Base-by-base conservation (phyloP, 2,888 invertebrate genomes). In the Anarsia innoxiella region DNA sequence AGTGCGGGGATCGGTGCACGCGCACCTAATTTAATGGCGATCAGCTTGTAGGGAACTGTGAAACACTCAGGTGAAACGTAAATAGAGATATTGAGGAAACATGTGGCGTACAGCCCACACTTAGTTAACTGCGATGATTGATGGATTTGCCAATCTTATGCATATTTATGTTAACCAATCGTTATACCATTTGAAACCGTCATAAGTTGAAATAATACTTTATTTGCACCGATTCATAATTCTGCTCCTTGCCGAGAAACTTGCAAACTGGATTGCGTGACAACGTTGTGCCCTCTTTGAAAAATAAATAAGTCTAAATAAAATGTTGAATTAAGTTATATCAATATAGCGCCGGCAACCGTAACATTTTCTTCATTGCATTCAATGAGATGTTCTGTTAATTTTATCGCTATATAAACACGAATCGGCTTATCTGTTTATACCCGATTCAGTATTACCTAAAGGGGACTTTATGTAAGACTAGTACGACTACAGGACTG, bases 1-100 rank as follows among this genome's bases (percentile, higher is more conserved):
- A 53, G 58, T 62, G 66, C 49, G 53, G 67, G 66, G 70, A 79
- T 78, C 77, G 50, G 59, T 61, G 62, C 64, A 66, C 63, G 65
- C 59, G 65, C 55, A 51, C 45, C 54, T 8, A 33, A 15, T n/a
- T 25, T n/a, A n/a, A n/a, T n/a, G n/a, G n/a, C n/a, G n/a, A n/a
- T n/a, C n/a, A n/a, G n/a, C n/a, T 25, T 25, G 25, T 25, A n/a
- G 25, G 25, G n/a, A 25, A 25, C 2, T 25, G 25, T 25, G 19
- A 8, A 19, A 19, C 3, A 8, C 3, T 4, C 25, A 9, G 5
- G 5, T 25, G 5, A n/a, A 25, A 9, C 3, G 15, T 16, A 16
- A 16, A 15, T 15, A 14, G 9, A 15, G 14, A 8, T n/a, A 13
- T 14, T 4, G 14, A 14, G 16, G 15, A 30, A 30, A 30, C 30